phyloP scores from a whole-genome alignment of 2,888 invertebrate genomes.

The Drosophila buzzatii region DNA sequence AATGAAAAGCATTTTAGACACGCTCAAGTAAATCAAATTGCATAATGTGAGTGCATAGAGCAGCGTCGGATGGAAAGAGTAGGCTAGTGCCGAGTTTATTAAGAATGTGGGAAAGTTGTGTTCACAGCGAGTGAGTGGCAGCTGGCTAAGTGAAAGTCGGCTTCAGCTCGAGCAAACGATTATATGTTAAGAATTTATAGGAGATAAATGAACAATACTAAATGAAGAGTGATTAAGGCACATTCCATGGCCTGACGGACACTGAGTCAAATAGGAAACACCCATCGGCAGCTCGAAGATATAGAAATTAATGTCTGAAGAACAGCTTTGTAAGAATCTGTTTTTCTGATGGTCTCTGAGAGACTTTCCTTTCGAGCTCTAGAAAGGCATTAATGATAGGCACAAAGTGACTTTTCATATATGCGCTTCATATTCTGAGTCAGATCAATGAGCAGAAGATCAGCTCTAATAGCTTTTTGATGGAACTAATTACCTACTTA shows the following conservation, averaged over 20 bases:
- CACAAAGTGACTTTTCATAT: not conserved
- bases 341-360: not conserved
- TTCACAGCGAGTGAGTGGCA: not conserved
- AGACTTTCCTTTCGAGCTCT: not conserved
- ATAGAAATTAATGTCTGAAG: not conserved
- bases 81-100: slow-evolving; percentile 4
- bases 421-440: not conserved
- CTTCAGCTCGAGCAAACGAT: not conserved
- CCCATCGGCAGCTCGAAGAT: not conserved
- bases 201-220: not conserved
- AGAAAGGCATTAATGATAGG: not conserved
- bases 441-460: not conserved
- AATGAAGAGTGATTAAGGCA: not conserved
- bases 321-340: not conserved
- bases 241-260: not conserved
- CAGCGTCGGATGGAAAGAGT: not conserved
- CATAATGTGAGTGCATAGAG: slow-evolving; percentile 41
- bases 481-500: not conserved
- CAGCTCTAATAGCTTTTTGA: not conserved
- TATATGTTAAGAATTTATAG: not conserved
- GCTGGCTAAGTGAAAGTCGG: slow-evolving; percentile 21
- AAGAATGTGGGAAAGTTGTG: slow-evolving; percentile 25
- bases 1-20: slow-evolving; percentile 43
- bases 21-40: slow-evolving; percentile 52
- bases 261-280: not conserved